Percentiles rank a stretch among this genome's conserved stretches.
phyloP scores from a whole-genome alignment of 2,113 vertebrate genomes.

The Sinocyclocheilus anophthalmus region DNA sequence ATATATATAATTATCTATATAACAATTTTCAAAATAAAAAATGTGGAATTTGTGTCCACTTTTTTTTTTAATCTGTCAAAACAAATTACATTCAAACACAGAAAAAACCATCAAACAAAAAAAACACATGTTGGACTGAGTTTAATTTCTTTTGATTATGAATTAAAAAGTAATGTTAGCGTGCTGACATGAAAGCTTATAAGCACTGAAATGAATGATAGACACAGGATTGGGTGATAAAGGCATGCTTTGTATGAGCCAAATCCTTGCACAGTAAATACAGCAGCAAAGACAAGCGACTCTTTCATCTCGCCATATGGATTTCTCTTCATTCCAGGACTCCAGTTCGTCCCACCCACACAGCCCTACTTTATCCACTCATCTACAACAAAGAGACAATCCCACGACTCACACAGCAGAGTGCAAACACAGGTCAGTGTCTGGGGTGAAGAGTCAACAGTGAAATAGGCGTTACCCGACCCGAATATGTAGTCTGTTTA shows the following conservation, averaged over 20 bases:
- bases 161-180: not conserved
- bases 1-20: too few species aligned
- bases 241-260: not conserved
- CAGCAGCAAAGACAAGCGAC: not conserved
- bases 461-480: not conserved
- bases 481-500: not conserved
- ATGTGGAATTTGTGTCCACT: too few species aligned
- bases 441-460: constrained; percentile 23
- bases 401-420: constrained; percentile 53
- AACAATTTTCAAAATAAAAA: too few species aligned
- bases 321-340: not conserved
- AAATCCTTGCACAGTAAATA: not conserved
- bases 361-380: constrained; percentile 37
- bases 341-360: not conserved
- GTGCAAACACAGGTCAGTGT: constrained; percentile 14
- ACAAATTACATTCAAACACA: too few species aligned
- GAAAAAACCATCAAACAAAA: not conserved
- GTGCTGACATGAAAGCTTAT: not conserved
- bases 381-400: constrained; percentile 37
- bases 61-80: too few species aligned
- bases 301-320: constrained; percentile 13
- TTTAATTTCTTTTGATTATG: not conserved
- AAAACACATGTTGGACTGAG: not conserved
- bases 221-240: not conserved
- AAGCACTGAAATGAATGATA: not conserved